phyloP scores from a whole-genome alignment of 2,888 invertebrate species.

The Cynaeus angustus region DNA sequence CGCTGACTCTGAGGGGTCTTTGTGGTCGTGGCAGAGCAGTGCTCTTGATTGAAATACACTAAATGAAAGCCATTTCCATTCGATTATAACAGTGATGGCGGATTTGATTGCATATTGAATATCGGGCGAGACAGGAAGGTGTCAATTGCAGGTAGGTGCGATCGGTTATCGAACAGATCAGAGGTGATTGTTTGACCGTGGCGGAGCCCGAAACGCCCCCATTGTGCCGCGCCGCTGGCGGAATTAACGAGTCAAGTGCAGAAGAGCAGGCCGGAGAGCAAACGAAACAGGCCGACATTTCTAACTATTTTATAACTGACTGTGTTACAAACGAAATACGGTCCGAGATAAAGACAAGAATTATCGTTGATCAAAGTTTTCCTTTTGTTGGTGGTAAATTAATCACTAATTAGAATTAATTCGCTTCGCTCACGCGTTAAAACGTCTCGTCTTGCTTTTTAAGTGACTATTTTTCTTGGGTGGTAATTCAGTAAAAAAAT shows the following conservation, averaged over 20 bases:
- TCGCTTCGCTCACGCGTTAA: no score
- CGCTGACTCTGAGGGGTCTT: constrained; percentile 29
- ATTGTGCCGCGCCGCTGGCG: constrained; percentile 50
- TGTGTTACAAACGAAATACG: no score
- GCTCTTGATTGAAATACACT: constrained; percentile 44
- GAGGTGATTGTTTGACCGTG: constrained; percentile 58
- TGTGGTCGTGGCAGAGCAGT: constrained; percentile 40
- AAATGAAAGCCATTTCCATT: constrained; percentile 50
- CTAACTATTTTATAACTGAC: background rate
- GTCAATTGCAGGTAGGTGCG: constrained; percentile 53
- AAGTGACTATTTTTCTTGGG: no score
- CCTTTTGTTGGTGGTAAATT: no score
- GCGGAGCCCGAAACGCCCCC: constrained; percentile 49
- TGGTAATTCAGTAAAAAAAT: no score
- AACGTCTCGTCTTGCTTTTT: no score
- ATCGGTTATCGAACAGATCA: constrained; percentile 50
- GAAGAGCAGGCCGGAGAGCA: constrained; percentile 32
- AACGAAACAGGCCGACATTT: background rate
- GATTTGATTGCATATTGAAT: constrained; percentile 47
- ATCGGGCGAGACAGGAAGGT: constrained; percentile 46
- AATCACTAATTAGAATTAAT: no score
- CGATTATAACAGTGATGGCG: constrained; percentile 44
- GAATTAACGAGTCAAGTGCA: constrained; percentile 56
- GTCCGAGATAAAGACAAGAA: no score
- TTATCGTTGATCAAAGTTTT: no score